phyloP scores from a whole-genome alignment of 2,888 invertebrate genomes.

The Phania funesta region DNA sequence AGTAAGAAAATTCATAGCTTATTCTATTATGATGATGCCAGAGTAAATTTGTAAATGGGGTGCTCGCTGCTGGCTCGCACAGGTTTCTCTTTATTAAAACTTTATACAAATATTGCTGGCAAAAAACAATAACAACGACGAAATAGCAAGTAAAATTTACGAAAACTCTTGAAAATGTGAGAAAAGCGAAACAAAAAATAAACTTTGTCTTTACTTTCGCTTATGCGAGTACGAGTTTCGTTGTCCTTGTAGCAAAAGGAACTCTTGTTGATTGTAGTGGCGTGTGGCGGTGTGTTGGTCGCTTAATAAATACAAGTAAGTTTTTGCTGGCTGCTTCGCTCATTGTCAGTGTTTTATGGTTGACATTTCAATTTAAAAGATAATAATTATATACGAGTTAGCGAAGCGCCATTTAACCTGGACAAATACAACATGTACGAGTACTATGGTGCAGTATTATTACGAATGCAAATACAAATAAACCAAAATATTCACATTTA shows the following conservation, averaged over 20 bases:
- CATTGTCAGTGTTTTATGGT: conserved; percentile 65
- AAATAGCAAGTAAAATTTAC: background rate
- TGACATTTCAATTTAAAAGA: conserved; percentile 68
- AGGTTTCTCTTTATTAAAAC: conserved; percentile 56
- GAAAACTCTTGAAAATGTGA: conserved; percentile 31
- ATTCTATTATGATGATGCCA: conserved; percentile 48
- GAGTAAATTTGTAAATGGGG: conserved; percentile 59
- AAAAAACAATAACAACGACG: background rate
- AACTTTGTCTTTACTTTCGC: conserved; percentile 52
- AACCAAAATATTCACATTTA: no score
- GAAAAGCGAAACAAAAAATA: conserved; percentile 38
- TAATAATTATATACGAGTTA: conserved; percentile 65
- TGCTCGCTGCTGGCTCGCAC: conserved; percentile 12
- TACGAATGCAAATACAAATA: conserved; percentile 18
- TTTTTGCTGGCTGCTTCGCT: conserved; percentile 46
- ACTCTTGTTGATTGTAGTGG: conserved; percentile 41
- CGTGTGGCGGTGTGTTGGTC: background rate
- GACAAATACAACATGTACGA: conserved; percentile 32
- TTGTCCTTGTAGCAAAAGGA: conserved; percentile 30
- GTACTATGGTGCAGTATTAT: background rate
- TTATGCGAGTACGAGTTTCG: conserved; percentile 1
- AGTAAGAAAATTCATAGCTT: conserved; percentile 49
- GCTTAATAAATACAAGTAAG: conserved; percentile 23
- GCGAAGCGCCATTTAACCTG: conserved; percentile 61
- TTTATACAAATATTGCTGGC: conserved; percentile 44